phyloP scores from a whole-genome alignment of 2,113 vertebrate species.

The Hypanus sabinus region DNA sequence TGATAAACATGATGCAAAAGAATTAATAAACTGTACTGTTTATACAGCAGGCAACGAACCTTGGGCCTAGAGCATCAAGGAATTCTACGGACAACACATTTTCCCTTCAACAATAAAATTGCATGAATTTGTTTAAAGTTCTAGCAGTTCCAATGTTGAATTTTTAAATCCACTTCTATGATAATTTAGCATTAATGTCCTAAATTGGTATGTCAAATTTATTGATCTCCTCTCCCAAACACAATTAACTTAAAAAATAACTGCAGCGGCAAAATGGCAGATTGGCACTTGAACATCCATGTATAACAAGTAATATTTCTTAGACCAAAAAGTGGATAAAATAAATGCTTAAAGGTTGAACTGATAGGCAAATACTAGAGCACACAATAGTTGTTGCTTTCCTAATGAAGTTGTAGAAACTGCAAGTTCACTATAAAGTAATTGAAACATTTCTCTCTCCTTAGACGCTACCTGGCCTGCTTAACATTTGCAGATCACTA shows the following conservation, averaged over 20 bases:
- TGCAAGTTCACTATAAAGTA: not conserved
- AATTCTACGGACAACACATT: conserved; percentile 24
- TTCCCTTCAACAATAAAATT: conserved; percentile 2
- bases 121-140: conserved; percentile 27
- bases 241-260: not conserved
- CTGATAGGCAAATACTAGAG: not conserved
- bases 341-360: not conserved
- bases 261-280: not conserved
- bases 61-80: not conserved
- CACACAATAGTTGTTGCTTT: not conserved
- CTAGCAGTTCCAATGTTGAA: not conserved
- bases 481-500: no score
- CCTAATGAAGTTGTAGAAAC: not conserved
- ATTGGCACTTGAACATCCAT: not conserved
- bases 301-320: not conserved
- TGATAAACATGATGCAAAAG: conserved; percentile 41
- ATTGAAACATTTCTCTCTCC: no score
- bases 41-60: conserved; percentile 14
- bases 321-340: not conserved
- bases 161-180: not conserved
- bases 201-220: not conserved
- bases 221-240: not conserved
- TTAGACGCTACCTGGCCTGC: no score
- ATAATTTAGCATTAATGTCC: not conserved
- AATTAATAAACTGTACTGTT: conserved; percentile 40